Conservation (phyloP, 2,888 invertebrate genomes). For the Dysmachus trigonus region DNA sequence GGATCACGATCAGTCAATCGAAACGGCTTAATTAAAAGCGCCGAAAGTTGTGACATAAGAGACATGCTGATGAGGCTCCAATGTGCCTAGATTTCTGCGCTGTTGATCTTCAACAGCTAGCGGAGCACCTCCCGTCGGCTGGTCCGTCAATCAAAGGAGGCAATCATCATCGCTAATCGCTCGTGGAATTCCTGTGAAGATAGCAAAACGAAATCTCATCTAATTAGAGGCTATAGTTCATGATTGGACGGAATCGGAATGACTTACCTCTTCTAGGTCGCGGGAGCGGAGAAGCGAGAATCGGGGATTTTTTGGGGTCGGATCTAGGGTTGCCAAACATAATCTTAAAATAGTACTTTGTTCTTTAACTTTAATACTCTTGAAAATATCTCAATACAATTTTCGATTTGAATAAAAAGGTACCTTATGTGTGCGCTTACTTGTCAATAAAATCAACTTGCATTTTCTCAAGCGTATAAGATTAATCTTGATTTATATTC, state of each 20-base stretch:
- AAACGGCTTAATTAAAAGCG: constrained; percentile 13
- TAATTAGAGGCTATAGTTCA: constrained; percentile 12
- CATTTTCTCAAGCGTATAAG: no score
- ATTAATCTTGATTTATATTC: no score
- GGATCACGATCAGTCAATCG: background rate
- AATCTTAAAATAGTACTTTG: no score
- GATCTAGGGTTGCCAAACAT: no score
- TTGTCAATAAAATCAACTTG: no score
- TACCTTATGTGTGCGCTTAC: no score
- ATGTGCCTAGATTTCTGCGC: background rate
- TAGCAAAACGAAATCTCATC: background rate
- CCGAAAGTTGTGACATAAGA: constrained; percentile 6
- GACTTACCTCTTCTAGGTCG: background rate
- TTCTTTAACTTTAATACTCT: no score
- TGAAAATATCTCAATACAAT: no score
- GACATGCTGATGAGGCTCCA: background rate
- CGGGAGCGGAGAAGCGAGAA: background rate
- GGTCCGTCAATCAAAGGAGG: background rate
- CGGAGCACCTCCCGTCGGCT: background rate
- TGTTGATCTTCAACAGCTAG: background rate
- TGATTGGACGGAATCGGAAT: background rate
- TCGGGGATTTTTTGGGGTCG: background rate
- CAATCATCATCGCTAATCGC: background rate
- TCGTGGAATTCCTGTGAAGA: background rate
- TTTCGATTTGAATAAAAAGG: no score